Evolutionary conservation across 1,140 invertebrate species (phyloP), one percentile per base, ranked within the genome.

Genomic region (Nasonia longicornis): DNA sequence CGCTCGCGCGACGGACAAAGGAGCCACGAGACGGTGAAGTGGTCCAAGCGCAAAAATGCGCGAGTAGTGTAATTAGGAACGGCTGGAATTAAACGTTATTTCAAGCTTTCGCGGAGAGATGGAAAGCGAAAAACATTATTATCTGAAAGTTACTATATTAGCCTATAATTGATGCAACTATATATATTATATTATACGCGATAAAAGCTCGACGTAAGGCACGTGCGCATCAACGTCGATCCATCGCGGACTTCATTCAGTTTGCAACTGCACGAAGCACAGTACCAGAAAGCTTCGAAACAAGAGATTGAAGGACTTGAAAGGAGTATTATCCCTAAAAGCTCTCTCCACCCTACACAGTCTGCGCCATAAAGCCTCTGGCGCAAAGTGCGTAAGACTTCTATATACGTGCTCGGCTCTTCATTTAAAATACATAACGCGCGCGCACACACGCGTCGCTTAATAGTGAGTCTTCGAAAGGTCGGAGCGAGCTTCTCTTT

Each of bases 341-440:
- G 29, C 16, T 64, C 42, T 22, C 52, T 58, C 26, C 8, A 11
- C 26, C 64, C 63, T 64, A 11, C 6, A 58, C 22, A 16, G 14
- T 6, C 29, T 14, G 1, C 63, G 45, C 35, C 14, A 77, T 38
- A 75, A 77, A 66, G 10, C 35, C 38, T 63, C 8, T 10, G 20
- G n/a, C 63, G 6, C n/a, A 64, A 22, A 64, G 22, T 45, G 11
- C 29, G 26, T 31, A 69, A 67, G 22, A 63, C 14, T 77, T 11
- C 11, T 67, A 6, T 26, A 35, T 16, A 77, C 63, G 2, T 26
- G 1, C 76, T 52, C 26, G 42, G 7, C 48, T 58, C 29, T 63
- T 42, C 45, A 72, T 72, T 22, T 8, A 29, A 70, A 66, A 76
- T 66, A 29, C 74, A 66, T 76, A 66, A 76, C 22, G 42, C 31